phyloP scores from a whole-genome alignment of 2,888 invertebrate genomes.

The Tetanocera ferruginea region DNA sequence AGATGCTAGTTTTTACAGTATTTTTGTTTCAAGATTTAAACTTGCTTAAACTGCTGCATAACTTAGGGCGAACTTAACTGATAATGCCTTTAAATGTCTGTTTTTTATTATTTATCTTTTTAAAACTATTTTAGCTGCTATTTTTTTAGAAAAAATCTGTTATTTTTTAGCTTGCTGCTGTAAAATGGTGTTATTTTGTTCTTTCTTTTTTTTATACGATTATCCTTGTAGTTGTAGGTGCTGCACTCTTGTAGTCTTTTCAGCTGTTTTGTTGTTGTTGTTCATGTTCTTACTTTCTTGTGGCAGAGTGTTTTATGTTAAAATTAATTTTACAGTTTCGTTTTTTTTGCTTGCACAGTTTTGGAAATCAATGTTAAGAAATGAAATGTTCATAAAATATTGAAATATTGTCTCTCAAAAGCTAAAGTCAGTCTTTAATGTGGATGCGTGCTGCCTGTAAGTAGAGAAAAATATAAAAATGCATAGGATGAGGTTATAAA shows the following conservation, averaged over 20 bases:
- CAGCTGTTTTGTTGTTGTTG: slow-evolving; percentile 2
- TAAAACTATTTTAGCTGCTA: slow-evolving; percentile 5
- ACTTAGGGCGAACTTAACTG: slow-evolving; percentile 23
- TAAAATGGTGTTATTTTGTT: slow-evolving; percentile 19
- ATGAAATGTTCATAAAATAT: slow-evolving; percentile 54
- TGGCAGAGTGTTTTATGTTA: neutral
- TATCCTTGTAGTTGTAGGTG: neutral
- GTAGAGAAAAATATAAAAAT: slow-evolving; percentile 32
- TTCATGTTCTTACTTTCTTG: slow-evolving; percentile 5
- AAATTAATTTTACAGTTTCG: neutral
- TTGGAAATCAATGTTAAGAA: slow-evolving; percentile 48
- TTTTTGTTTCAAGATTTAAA: slow-evolving; percentile 35
- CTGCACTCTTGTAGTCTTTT: neutral
- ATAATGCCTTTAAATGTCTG: neutral
- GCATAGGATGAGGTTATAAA: neutral
- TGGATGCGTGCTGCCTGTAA: slow-evolving; percentile 54
- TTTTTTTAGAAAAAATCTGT: slow-evolving; percentile 7
- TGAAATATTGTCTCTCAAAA: slow-evolving; percentile 70
- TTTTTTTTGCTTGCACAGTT: slow-evolving; percentile 37
- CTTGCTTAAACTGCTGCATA: slow-evolving; percentile 5
- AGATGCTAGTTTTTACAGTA: slow-evolving; percentile 16
- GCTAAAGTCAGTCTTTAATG: slow-evolving; percentile 71
- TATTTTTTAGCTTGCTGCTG: neutral
- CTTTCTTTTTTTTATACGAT: slow-evolving; percentile 41
- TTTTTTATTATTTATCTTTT: neutral